Base-by-base conservation (phyloP, 2,888 invertebrate species). In the Perizoma flavofasciatum region DNA sequence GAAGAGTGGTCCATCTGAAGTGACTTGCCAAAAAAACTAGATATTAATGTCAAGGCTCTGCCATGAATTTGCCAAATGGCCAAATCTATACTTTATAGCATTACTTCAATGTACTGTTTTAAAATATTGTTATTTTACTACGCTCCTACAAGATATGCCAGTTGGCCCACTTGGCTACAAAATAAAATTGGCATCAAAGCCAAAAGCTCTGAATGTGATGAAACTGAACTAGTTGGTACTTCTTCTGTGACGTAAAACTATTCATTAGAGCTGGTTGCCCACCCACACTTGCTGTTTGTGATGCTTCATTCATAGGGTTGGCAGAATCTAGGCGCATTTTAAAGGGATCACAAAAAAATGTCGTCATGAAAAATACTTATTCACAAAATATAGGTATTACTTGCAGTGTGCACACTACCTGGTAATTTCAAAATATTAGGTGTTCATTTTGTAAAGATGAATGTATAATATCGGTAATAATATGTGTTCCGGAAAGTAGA, bases 91-190 rank as follows among this genome's bases (percentile, higher is more conserved):
- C 9, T 39, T 39, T n/a, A 49, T 11, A 11, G 46, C 49, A 41
- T 48, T 41, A 47, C 32, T 41, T 37, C n/a, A 22, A 10, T 44
- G 45, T 53, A 51, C 58, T 51, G 37, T 55, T 62, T 62, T 49
- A 55, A 62, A 62, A 58, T 56, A 56, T 47, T 62, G 37, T 58
- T 58, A 48, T 62, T 46, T 49, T 53, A n/a, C 49, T 48, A 40
- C 22, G 22, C 22, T 22, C 22, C 22, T 22, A 22, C 62, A 58
- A 80, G 79, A 74, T 75, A 66, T 83, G 83, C 84, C 82, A 85
- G 73, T 75, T 74, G 78, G 74, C 77, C 78, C 76, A 85, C 77
- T 86, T 85, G 82, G 82, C 83, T 78, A 22, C 49, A 54, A 56
- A 59, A 56, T 48, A 49, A 62, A 62, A 64, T 64, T 62, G 65